phyloP scores from a whole-genome alignment of 2,888 invertebrate species.

The Marasmarcha lunaedactyla region DNA sequence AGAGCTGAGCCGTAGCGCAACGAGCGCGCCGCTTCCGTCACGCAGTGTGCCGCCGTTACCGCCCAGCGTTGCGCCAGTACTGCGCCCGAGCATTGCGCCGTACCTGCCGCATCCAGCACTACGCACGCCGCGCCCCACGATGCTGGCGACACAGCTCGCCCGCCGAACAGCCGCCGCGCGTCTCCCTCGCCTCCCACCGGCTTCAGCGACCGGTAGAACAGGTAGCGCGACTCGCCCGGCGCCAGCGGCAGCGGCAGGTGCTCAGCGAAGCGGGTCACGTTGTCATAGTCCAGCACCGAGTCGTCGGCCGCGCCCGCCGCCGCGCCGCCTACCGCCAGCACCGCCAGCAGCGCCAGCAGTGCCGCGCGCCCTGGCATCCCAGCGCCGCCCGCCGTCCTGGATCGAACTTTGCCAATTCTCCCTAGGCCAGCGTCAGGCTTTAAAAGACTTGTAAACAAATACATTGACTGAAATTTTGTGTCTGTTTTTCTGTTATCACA shows the following conservation, averaged over 20 bases:
- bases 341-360: no score
- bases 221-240: constrained; percentile 16
- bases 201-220: constrained; percentile 27
- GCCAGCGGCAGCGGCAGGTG: background rate
- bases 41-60: constrained; percentile 55
- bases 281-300: no score
- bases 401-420: no score
- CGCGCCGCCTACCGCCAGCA: no score
- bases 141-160: constrained; percentile 21
- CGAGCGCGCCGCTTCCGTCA: constrained; percentile 32
- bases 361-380: constrained; percentile 8
- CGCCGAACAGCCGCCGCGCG: constrained; percentile 45
- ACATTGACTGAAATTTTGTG: background rate
- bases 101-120: background rate
- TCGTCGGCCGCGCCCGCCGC: constrained; percentile 1
- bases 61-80: constrained; percentile 41
- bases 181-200: constrained; percentile 7
- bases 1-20: constrained; percentile 34
- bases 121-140: constrained; percentile 26
- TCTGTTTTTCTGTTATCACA: background rate
- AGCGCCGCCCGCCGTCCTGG: constrained; percentile 1
- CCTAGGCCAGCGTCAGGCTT: no score
- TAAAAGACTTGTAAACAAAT: background rate
- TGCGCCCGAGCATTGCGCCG: constrained; percentile 37
- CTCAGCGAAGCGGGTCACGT: no score